Base-by-base conservation (phyloP, 1,140 invertebrate species). In the Rhagoletis pomonella region DNA sequence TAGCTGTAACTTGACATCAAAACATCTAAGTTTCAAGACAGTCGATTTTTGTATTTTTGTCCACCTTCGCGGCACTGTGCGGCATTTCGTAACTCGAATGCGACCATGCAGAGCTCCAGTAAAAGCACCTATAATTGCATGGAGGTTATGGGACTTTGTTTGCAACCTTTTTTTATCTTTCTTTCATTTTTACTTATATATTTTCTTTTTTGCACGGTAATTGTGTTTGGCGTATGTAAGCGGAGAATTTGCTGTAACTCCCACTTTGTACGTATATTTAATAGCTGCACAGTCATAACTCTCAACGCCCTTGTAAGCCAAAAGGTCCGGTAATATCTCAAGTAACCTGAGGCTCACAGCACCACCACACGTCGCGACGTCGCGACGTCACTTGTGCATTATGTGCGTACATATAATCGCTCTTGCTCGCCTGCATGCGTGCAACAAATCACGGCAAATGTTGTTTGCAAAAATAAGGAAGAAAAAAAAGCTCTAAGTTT, bases 371-470 rank as follows among this genome's bases (percentile, higher is more conserved):
- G 29, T 29, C 29, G 29, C 29, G 29, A 29, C 29, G 29, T 29
- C 29, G 29, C 12, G 44, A 14, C n/a, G n/a, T n/a, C n/a, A n/a
- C 12, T 12, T n/a, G n/a, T n/a, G n/a, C n/a, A 2, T 73, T 50
- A 2, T 64, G 17, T 4, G 60, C 29, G 29, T 29, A 29, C 29
- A 29, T 29, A 29, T 29, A 29, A 29, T 19, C 55, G n/a, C n/a
- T n/a, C 29, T 55, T 17, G 42, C 73, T 81, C 73, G 47, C 73
- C 73, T 81, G 73, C 73, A 55, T 55, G 50, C 73, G 73, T 81
- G 73, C 73, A 19, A 81, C 73, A 81, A 81, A 81, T 81, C 73
- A 81, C 73, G 17, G 73, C 17, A 55, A 29, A 81, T 17, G 44
- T 47, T 73, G 12, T 62, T 62, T 4, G n/a, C 17, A 14, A 14